Base-by-base conservation (phyloP, 2,888 invertebrate species). In the Malacosoma neustria region DNA sequence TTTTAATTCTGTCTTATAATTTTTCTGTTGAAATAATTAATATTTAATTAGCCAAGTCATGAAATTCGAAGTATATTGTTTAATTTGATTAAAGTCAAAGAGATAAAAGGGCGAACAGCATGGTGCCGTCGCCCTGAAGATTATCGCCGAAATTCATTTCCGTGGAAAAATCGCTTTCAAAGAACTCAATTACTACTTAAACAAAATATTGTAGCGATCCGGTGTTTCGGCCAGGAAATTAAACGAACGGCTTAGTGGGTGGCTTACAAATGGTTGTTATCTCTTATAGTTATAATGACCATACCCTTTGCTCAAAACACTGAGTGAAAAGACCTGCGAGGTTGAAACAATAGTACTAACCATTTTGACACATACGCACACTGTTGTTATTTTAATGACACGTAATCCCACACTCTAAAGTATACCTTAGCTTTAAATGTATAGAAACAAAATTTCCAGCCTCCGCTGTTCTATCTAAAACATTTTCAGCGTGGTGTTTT, bases 111-210 rank as follows among this genome's bases (percentile, higher is more conserved):
- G 9, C 22, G 5, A 9, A 22, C 9, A 22, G 5, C 22, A 22
- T 2, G 22, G 22, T 9, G 9, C 22, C 22, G 6, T 22, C 22
- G 22, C 22, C 51, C 45, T 46, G 52, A 61, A 47, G 57, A 46
- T 61, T 54, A 57, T 50, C 51, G 49, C 56, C 50, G 54, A 58
- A 65, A 65, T 72, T 77, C 72, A 82, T 84, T 84, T 82, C 81
- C 80, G 68, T 48, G 50, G 57, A 70, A 75, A 79, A 75, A 74
- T 67, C 68, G 63, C 70, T 68, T 65, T 66, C 66, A 77, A 77
- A 81, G 72, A 79, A 77, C 76, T 73, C 74, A 71, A 81, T 76
- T 77, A 77, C 74, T 70, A 73, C 71, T 79, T 74, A 76, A 81
- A 79, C 81, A 77, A 80, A 79, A 76, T 73, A 72, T 72, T 68